Conservation (phyloP, 2,888 invertebrate species). For the Orchesellides sinensis region DNA sequence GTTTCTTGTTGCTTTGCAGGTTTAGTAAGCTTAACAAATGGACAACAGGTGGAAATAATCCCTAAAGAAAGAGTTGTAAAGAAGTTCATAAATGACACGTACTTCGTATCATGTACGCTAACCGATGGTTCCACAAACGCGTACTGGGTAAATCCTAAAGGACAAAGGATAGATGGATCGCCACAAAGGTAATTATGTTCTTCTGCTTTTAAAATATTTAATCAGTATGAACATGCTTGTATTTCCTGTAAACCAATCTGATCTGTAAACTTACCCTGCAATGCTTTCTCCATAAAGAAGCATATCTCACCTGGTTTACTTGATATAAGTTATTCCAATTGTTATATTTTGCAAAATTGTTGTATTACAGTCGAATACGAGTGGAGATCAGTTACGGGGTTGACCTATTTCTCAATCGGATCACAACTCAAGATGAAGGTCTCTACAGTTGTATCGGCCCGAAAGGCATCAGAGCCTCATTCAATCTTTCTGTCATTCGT, state of each 20-base stretch:
- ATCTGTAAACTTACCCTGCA: neutral
- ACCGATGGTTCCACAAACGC: slow-evolving; percentile 66
- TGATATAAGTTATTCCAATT: no score
- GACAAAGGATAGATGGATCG: slow-evolving; percentile 67
- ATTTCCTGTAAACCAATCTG: no score
- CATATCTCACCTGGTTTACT: neutral
- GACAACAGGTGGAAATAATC: slow-evolving; percentile 70
- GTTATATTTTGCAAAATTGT: no score
- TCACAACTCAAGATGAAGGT: slow-evolving; percentile 73
- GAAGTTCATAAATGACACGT: slow-evolving; percentile 74
- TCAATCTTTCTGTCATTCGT: slow-evolving; percentile 74
- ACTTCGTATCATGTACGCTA: slow-evolving; percentile 73
- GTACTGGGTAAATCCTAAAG: slow-evolving; percentile 70
- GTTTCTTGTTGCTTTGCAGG: slow-evolving; percentile 57
- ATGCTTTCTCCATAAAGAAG: neutral
- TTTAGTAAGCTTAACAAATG: slow-evolving; percentile 68
- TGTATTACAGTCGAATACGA: slow-evolving; percentile 69
- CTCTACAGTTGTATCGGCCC: slow-evolving; percentile 70
- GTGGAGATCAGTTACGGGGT: slow-evolving; percentile 71
- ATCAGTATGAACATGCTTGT: no score
- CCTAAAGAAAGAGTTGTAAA: slow-evolving; percentile 71
- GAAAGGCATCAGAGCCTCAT: slow-evolving; percentile 67
- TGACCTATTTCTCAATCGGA: slow-evolving; percentile 73
- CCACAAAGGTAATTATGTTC: slow-evolving; percentile 66
- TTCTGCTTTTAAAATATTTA: no score